phyloP scores from a whole-genome alignment of 2,888 invertebrate genomes.

The Conomelus anceps region DNA sequence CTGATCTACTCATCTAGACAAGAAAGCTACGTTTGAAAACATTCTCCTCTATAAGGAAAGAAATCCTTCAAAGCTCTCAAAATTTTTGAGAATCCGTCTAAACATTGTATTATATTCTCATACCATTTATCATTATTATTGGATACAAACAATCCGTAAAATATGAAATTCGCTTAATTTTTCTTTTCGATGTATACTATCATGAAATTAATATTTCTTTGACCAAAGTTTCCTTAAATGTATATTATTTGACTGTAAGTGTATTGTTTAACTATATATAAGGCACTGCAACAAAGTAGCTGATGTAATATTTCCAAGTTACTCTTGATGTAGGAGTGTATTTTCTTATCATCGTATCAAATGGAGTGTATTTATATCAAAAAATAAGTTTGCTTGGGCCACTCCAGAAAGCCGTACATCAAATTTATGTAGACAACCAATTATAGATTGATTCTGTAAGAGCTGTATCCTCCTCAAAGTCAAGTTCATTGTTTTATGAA shows the following conservation, averaged over 20 bases:
- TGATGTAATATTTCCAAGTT: no score
- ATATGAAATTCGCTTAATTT: not conserved
- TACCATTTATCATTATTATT: not conserved
- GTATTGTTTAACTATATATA: not conserved
- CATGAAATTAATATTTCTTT: not conserved
- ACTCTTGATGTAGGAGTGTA: no score
- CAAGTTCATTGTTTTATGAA: no score
- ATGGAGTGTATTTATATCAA: no score
- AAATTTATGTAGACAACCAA: no score
- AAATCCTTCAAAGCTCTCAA: not conserved
- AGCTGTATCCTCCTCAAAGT: no score
- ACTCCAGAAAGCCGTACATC: no score
- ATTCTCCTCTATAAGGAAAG: not conserved
- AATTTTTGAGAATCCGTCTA: not conserved
- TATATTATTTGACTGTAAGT: not conserved
- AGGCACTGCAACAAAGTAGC: not conserved
- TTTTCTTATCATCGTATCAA: no score
- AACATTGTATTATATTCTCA: not conserved
- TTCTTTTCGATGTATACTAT: not conserved
- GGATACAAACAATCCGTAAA: not conserved
- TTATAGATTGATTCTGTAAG: no score
- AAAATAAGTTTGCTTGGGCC: no score
- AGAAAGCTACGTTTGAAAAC: slow-evolving; percentile 65
- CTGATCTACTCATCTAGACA: slow-evolving; percentile 70
- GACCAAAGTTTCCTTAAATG: not conserved